Percentiles rank a stretch among this genome's conserved stretches.
phyloP scores from a whole-genome alignment of 2,888 invertebrate genomes.

The Hypselothyrea guttata region DNA sequence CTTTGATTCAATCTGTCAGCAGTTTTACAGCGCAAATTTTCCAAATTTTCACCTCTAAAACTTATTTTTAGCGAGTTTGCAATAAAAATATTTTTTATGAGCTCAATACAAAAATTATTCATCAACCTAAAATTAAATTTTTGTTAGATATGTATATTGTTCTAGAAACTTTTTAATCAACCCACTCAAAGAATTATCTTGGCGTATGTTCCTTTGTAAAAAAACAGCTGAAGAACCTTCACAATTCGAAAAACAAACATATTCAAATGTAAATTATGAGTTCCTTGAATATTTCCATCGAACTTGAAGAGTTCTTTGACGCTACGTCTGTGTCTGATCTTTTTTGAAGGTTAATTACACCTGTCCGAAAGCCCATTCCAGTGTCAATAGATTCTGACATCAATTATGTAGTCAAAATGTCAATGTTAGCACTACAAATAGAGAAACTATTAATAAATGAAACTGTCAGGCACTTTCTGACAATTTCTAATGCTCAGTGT shows the following conservation, averaged over 20 bases:
- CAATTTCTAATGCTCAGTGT: constrained; percentile 33
- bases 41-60: background rate
- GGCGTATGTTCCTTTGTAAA: constrained; percentile 17
- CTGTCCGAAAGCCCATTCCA: constrained; percentile 49
- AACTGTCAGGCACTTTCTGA: constrained; percentile 32
- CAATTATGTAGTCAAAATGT: constrained; percentile 17
- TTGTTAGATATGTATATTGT: background rate
- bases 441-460: constrained; percentile 6
- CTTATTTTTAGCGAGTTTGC: background rate
- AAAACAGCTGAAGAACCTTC: constrained; percentile 55
- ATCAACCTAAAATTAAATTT: no score
- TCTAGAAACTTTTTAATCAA: constrained; percentile 33
- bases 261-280: constrained; percentile 52
- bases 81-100: background rate
- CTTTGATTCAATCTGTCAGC: constrained; percentile 42
- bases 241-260: constrained; percentile 42
- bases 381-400: constrained; percentile 62
- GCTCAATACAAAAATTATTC: background rate
- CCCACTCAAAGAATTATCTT: constrained; percentile 23
- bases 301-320: constrained; percentile 62
- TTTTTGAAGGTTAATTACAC: constrained; percentile 66
- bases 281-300: constrained; percentile 42
- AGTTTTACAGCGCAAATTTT: constrained; percentile 1
- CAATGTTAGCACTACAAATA: constrained; percentile 42
- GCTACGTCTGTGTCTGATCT: constrained; percentile 5